phyloP scores from a whole-genome alignment of 2,888 invertebrate species.

The Tachina fera region DNA sequence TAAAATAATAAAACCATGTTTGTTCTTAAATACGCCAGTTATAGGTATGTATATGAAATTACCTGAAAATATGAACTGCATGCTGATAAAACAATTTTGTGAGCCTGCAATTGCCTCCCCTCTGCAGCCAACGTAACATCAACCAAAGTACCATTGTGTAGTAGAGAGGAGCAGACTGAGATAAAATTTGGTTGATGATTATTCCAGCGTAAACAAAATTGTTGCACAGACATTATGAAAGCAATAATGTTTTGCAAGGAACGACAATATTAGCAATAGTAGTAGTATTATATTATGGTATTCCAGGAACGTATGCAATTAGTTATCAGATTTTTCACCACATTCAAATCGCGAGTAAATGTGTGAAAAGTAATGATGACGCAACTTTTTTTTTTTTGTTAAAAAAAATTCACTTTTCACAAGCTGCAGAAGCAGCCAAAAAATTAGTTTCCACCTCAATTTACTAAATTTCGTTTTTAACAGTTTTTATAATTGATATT shows the following conservation, averaged over 20 bases:
- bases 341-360: conserved; percentile 19
- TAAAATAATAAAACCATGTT: no score
- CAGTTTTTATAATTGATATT: conserved; percentile 12
- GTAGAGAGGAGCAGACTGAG: conserved; percentile 92
- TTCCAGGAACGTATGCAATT: conserved; percentile 57
- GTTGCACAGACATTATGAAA: conserved; percentile 87
- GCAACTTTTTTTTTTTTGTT: conserved; percentile 56
- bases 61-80: conserved; percentile 97
- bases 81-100: conserved; percentile 94
- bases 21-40: no score
- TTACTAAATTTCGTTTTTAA: neutral
- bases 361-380: conserved; percentile 58
- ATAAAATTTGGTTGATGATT: conserved; percentile 97
- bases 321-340: conserved; percentile 12
- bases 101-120: conserved; percentile 93
- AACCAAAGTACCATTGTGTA: conserved; percentile 92
- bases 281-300: conserved; percentile 4
- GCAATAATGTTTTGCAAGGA: conserved; percentile 50
- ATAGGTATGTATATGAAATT: conserved; percentile 72
- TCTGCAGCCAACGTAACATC: conserved; percentile 96
- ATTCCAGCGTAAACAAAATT: conserved; percentile 94
- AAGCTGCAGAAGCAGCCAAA: conserved; percentile 51
- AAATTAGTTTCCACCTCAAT: conserved; percentile 16
- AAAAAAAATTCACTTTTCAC: conserved; percentile 30
- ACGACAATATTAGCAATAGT: conserved; percentile 35